Evolutionary conservation across 2,797 vertebrate genomes (phyloP), one percentile per base, ranked within the genome.

Genomic region (Jordanella pulchra): DNA sequence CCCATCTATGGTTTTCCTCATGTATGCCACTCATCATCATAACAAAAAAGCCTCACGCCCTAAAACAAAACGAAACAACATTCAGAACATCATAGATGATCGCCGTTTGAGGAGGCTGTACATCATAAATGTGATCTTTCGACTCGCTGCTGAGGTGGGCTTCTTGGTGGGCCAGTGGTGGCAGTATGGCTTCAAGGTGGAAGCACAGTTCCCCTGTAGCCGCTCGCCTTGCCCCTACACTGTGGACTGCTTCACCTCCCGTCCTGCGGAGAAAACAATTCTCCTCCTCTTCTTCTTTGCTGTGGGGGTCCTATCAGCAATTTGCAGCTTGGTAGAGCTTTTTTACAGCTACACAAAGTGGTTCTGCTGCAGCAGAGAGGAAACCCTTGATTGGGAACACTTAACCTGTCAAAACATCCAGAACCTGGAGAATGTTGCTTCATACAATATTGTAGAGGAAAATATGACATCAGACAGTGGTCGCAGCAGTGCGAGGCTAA

Each of bases 231-330:
- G 97, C 86, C 97, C 95, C 25, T 94, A 98, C 91, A 95, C 82
- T 0, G 97, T 98, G 74, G 96, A 97, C 88, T 98, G 97, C 93
- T 98, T 96, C 90, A 95, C 96, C 48, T 97, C 97, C 21, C 95
- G 97, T 3, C 96, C 97, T 11, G 95, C 95, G 0, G 97, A 98
- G 93, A 98, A 98, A 90, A 97, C 96, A 0, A 63, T 97, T 85
- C 97, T 98, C 92, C 94, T 98, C 75, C 86, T 94, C 83, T 98
- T 98, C 91, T 98, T 97, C 93, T 97, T 98, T 65, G 74, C 75
- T 0, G 93, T 97, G 18, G 96, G 97, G 27, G 75, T 97, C 63
- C 42, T 97, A 3, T 94, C 96, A 0, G 95, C 94, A 0, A 2
- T 95, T 56, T 95, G 95, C 87, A 97, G 96, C 91, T 70, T 93